phyloP scores from a whole-genome alignment of 2,113 vertebrate species.

The Chascanopsetta lugubris region DNA sequence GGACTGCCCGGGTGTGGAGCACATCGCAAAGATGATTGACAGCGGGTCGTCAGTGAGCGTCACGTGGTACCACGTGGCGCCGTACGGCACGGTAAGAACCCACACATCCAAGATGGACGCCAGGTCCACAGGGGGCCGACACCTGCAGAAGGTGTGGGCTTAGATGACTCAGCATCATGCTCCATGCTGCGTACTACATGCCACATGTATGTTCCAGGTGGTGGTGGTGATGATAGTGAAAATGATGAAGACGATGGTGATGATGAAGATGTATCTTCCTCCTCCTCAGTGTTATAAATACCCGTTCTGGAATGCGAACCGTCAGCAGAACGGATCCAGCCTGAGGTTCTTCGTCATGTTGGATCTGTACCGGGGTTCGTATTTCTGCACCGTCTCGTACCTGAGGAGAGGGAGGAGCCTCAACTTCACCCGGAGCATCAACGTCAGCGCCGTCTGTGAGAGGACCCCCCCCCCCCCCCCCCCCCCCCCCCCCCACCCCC shows the following conservation, averaged over 20 bases:
- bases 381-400: constrained; percentile 87
- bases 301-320: constrained; percentile 33
- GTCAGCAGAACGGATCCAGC: constrained; percentile 51
- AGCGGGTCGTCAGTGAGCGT: constrained; percentile 70
- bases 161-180: no score
- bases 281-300: background rate
- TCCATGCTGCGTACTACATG: no score
- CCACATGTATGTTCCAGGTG: no score
- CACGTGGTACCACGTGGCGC: constrained; percentile 84
- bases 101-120: no score
- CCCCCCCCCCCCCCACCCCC: background rate
- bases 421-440: constrained; percentile 84
- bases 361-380: constrained; percentile 72
- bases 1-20: constrained; percentile 85
- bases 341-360: constrained; percentile 78
- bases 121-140: no score
- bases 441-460: constrained; percentile 88
- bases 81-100: background rate
- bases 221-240: no score
- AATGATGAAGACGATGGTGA: no score
- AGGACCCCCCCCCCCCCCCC: background rate
- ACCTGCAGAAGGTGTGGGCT: background rate
- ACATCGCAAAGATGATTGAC: constrained; percentile 79
- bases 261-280: no score
- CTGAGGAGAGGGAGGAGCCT: constrained; percentile 76